Evolutionary conservation across 2,113 vertebrate species (phyloP).

Genomic region (Hystrix brachyura): DNA sequence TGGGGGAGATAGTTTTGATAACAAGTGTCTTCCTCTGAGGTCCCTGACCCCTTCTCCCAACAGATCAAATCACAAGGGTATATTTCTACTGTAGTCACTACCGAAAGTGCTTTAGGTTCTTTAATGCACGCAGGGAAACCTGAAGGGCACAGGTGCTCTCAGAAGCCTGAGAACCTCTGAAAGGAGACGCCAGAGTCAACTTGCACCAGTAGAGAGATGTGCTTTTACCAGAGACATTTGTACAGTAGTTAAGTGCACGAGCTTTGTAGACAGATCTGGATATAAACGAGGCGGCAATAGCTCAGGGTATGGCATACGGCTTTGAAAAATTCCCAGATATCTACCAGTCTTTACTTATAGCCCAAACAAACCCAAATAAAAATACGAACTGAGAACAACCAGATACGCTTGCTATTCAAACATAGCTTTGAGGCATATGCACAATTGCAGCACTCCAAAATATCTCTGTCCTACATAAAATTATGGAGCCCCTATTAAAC

Average conservation of each 20-base stretch:
- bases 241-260: not conserved
- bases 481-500: not conserved
- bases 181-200: slow-evolving; percentile 47
- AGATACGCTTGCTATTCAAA: not conserved
- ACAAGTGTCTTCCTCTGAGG: slow-evolving; percentile 61
- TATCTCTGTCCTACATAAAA: not conserved
- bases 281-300: slow-evolving; percentile 3
- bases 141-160: slow-evolving; percentile 49
- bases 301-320: not conserved
- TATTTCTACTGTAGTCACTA: slow-evolving; percentile 59
- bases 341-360: not conserved
- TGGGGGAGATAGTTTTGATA: slow-evolving; percentile 71
- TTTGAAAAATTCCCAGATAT: slow-evolving; percentile 18
- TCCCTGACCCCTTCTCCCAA: slow-evolving; percentile 62
- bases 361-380: not conserved
- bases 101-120: slow-evolving; percentile 49
- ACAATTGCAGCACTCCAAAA: not conserved
- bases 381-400: not conserved
- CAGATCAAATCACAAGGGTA: slow-evolving; percentile 73
- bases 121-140: slow-evolving; percentile 61
- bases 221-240: slow-evolving; percentile 67
- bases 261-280: slow-evolving; percentile 62
- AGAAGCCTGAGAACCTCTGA: slow-evolving; percentile 67
- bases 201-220: not conserved
- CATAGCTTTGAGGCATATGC: not conserved